Conservation (phyloP, 1,140 invertebrate genomes). For the Fopius arisanus region DNA sequence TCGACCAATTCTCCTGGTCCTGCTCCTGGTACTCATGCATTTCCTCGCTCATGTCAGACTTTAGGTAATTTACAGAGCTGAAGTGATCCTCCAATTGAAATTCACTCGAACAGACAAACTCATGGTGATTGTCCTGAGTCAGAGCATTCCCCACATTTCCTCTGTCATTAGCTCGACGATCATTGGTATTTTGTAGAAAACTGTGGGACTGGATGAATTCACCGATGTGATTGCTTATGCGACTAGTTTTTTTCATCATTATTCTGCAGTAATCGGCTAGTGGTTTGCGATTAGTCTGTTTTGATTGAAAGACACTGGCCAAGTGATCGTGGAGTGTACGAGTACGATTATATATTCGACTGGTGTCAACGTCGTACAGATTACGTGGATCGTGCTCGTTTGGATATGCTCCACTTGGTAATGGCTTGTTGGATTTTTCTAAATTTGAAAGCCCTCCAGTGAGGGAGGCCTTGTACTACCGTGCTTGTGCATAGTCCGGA, state of each 20-base stretch:
- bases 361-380: constrained; percentile 39
- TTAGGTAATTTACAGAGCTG: background rate
- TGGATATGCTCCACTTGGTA: constrained; percentile 57
- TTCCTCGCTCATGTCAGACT: background rate
- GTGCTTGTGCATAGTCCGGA: constrained; percentile 69
- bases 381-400: constrained; percentile 54
- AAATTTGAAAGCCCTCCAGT: constrained; percentile 61
- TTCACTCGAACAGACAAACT: background rate
- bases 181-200: constrained; percentile 17
- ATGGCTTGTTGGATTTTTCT: constrained; percentile 59
- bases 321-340: background rate
- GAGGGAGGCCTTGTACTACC: constrained; percentile 66
- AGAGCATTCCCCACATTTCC: background rate
- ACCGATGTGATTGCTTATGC: constrained; percentile 49
- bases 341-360: background rate
- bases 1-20: background rate
- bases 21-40: background rate
- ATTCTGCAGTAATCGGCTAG: constrained; percentile 54
- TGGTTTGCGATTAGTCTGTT: constrained; percentile 31
- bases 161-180: background rate
- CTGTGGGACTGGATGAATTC: constrained; percentile 27
- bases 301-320: background rate
- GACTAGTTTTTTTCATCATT: constrained; percentile 55
- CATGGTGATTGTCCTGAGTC: background rate
- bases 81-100: background rate